phyloP scores from a whole-genome alignment of 2,113 vertebrate species.

The Ptychochromis oligacanthus region DNA sequence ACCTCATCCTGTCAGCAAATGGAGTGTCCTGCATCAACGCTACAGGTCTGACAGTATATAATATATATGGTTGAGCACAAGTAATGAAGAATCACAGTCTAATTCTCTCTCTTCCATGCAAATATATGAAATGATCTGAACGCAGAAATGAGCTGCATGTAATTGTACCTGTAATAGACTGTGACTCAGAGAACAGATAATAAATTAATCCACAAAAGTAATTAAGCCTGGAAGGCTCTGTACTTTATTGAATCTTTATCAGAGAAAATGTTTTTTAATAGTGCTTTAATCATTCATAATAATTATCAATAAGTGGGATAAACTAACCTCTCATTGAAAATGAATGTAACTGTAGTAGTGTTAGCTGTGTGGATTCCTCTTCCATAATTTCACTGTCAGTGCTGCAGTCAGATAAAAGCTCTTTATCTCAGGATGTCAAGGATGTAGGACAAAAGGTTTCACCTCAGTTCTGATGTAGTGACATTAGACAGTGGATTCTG shows the following conservation, averaged over 20 bases:
- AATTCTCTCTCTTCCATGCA: not conserved
- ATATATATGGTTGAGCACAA: not conserved
- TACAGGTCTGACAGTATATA: conserved; percentile 60
- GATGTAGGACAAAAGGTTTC: conserved; percentile 20
- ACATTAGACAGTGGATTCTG: conserved; percentile 12
- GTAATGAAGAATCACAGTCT: not conserved
- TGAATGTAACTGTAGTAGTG: not conserved
- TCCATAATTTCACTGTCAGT: not conserved
- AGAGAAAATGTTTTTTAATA: conserved; percentile 44
- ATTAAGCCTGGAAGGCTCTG: conserved; percentile 60
- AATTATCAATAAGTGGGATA: conserved; percentile 40
- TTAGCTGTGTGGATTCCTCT: not conserved
- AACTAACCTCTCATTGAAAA: conserved; percentile 42
- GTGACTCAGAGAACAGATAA: conserved; percentile 50
- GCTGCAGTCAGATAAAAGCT: conserved; percentile 21
- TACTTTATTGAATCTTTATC: conserved; percentile 66
- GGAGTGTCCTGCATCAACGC: conserved; percentile 86
- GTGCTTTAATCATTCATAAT: conserved; percentile 56
- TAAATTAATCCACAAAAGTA: conserved; percentile 54
- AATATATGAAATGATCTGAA: conserved; percentile 31
- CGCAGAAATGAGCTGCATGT: conserved; percentile 16
- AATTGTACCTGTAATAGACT: conserved; percentile 65
- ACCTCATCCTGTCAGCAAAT: conserved; percentile 85
- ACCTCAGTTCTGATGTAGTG: conserved; percentile 1
- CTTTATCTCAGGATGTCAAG: conserved; percentile 29